These are phyloP conservation scores for Steinernema scapterisci DNA, from an alignment of 2,888 invertebrate genomes.

Conservation along the genomic window DNA sequence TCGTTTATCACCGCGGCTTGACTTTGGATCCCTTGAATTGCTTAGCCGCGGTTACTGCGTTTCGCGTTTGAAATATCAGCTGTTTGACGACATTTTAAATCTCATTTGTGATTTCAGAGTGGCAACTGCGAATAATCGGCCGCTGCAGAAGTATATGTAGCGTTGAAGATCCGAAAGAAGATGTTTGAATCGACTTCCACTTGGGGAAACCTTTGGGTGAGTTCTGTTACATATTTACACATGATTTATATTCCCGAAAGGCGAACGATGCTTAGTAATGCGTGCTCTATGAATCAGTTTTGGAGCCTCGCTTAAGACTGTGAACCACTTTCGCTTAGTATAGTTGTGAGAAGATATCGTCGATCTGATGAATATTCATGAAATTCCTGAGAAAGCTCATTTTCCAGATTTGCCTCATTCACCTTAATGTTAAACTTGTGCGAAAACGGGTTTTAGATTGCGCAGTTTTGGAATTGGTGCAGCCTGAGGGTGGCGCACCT, in stretches of 20 bases:
- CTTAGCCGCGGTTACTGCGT: neutral
- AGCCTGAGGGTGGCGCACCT: neutral
- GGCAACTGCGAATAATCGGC: neutral
- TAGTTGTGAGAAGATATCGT: neutral
- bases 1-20: conserved; percentile 1
- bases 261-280: too few relatives aligned
- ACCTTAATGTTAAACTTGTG: neutral
- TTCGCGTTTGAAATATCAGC: conserved; percentile 17
- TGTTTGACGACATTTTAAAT: neutral
- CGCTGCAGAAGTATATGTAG: conserved; percentile 11
- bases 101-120: conserved; percentile 19
- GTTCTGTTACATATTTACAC: neutral
- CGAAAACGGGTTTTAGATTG: conserved; percentile 19
- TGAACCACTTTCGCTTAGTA: too few relatives aligned
- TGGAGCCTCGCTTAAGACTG: too few relatives aligned
- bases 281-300: too few relatives aligned
- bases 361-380: conserved; percentile 13
- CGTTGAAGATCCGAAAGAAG: neutral
- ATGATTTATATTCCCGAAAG: neutral
- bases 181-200: conserved; percentile 24
- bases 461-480: neutral
- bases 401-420: neutral
- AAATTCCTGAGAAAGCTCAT: neutral
- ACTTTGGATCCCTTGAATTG: neutral
- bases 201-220: conserved; percentile 27